Percentiles rank a stretch among this genome's conserved stretches.
Evolutionary conservation across 2,888 invertebrate species (phyloP).

Genomic region (Geophilus truncorum): DNA sequence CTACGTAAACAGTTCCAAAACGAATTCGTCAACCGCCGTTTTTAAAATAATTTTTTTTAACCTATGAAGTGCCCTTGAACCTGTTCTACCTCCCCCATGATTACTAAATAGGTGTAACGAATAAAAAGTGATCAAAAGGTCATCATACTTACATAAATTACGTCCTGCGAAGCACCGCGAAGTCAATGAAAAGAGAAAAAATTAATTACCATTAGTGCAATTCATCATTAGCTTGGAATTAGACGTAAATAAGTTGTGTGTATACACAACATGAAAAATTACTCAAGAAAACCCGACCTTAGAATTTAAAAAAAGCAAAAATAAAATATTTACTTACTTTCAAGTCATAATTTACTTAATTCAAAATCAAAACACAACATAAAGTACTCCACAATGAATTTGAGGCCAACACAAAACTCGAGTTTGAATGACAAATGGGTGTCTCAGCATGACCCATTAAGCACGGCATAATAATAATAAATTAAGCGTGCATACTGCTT

Average conservation of each 20-base stretch:
- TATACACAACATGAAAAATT: conserved; percentile 5
- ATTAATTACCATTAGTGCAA: conserved; percentile 18
- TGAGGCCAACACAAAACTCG: background rate
- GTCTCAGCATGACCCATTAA: background rate
- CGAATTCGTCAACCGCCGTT: too few species aligned
- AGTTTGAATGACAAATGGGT: conserved; percentile 1
- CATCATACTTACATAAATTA: background rate
- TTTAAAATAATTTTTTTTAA: too few species aligned
- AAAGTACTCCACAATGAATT: background rate
- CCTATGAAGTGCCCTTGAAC: background rate
- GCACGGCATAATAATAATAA: background rate
- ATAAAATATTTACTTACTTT: background rate
- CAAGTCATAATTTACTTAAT: background rate
- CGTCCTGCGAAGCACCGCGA: background rate
- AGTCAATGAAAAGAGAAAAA: background rate
- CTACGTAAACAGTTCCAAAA: background rate
- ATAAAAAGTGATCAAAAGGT: conserved; percentile 2
- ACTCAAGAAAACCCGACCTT: conserved; percentile 4
- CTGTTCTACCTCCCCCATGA: background rate
- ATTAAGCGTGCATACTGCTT: conserved; percentile 1
- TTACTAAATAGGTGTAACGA: background rate
- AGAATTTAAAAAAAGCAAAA: background rate
- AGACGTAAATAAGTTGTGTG: background rate
- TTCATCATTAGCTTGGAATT: background rate
- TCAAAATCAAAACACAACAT: background rate